phyloP scores from a whole-genome alignment of 2,888 invertebrate species.

The Dasysyrphus tricinctus region DNA sequence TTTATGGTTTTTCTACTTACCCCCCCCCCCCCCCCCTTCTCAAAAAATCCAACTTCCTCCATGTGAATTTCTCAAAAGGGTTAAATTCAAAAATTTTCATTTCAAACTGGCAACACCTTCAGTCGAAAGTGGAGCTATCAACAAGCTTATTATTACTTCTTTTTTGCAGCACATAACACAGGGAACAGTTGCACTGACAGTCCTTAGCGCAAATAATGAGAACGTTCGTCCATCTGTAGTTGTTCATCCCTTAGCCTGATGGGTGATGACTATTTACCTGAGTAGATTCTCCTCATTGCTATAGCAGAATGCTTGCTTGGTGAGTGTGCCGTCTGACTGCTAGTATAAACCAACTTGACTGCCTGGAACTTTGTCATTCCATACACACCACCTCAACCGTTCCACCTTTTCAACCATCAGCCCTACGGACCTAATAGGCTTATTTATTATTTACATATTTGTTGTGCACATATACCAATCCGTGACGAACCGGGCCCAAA shows the following conservation, averaged over 20 bases:
- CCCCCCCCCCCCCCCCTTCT: too few relatives aligned
- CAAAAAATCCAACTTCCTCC: too few relatives aligned
- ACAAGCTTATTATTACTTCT: conserved; percentile 38
- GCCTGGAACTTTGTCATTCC: conserved; percentile 23
- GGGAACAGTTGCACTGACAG: conserved; percentile 27
- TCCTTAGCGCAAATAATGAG: conserved; percentile 68
- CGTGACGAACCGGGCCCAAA: neutral
- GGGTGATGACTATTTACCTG: conserved; percentile 71
- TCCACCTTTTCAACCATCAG: neutral
- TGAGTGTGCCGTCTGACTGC: conserved; percentile 25
- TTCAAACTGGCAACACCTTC: conserved; percentile 47
- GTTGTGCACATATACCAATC: conserved; percentile 55
- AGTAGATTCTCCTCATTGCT: conserved; percentile 67
- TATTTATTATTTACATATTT: conserved; percentile 74
- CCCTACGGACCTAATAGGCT: conserved; percentile 70
- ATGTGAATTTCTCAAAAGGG: too few relatives aligned
- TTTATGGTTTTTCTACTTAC: too few relatives aligned
- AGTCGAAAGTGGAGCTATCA: conserved; percentile 44
- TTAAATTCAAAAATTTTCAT: neutral
- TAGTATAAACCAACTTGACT: neutral
- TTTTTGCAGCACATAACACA: neutral
- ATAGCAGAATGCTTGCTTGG: conserved; percentile 36
- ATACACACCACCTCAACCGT: neutral
- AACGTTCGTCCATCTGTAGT: conserved; percentile 26
- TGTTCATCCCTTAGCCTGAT: conserved; percentile 61